A percentile compares a stretch with the other conserved stretches of the same genome.
Conservation (phyloP, 2,888 invertebrate genomes). For the Sceliomorpha sp. region DNA sequence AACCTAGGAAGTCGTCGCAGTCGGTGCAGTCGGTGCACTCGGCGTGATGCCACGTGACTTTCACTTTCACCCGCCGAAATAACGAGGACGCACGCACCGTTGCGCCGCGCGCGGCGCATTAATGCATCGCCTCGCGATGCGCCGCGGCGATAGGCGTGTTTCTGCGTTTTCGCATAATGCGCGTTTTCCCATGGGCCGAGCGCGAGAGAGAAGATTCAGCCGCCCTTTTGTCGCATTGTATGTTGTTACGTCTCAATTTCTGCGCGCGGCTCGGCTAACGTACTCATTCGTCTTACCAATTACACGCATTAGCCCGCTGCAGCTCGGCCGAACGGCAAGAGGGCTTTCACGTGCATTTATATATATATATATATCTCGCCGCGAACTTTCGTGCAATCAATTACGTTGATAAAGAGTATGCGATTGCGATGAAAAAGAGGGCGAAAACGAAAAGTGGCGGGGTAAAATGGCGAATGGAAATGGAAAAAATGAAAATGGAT, state of each 20-base stretch:
- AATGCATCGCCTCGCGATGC: conserved; percentile 47
- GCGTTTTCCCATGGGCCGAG: conserved; percentile 46
- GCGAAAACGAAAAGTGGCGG: too few relatives aligned
- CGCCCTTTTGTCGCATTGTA: conserved; percentile 7
- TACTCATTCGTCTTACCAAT: conserved; percentile 17
- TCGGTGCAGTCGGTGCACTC: conserved; percentile 56
- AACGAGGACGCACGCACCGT: conserved; percentile 72
- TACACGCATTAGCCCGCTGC: conserved; percentile 6
- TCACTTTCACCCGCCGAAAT: conserved; percentile 78
- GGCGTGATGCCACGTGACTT: conserved; percentile 71
- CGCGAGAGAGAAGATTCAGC: not conserved
- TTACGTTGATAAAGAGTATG: not conserved
- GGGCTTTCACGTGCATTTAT: conserved; percentile 32
- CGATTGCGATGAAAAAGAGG: too few relatives aligned
- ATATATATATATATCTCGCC: too few relatives aligned
- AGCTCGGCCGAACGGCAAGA: not conserved
- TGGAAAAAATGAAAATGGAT: too few relatives aligned
- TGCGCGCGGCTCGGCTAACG: not conserved
- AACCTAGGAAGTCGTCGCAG: conserved; percentile 54
- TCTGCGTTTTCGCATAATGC: conserved; percentile 46
- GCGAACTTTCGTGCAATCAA: conserved; percentile 7
- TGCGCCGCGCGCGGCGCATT: conserved; percentile 50
- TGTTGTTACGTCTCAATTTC: conserved; percentile 15
- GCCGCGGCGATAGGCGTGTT: conserved; percentile 47
- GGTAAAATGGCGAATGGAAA: too few relatives aligned